Conservation (phyloP, 2,888 invertebrate genomes). For the Malacosoma neustria region DNA sequence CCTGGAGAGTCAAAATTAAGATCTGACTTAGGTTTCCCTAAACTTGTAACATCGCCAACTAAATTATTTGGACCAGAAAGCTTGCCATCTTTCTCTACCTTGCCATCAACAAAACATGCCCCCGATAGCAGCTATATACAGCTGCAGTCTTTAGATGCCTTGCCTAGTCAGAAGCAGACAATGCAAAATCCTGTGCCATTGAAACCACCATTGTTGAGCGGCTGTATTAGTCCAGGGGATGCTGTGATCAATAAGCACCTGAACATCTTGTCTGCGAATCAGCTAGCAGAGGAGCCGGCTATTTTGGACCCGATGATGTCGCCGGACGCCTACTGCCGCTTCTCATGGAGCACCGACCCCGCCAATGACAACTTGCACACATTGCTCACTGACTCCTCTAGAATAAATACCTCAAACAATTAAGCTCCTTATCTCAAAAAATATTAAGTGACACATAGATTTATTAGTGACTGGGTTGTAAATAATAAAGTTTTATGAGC, state of each 20-base stretch:
- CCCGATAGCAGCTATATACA: conserved; percentile 60
- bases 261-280: conserved; percentile 47
- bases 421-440: conserved; percentile 31
- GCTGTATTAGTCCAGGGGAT: conserved; percentile 58
- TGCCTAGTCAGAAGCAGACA: conserved; percentile 56
- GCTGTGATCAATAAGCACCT: conserved; percentile 61
- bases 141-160: conserved; percentile 53
- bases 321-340: conserved; percentile 66
- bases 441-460: conserved; percentile 36
- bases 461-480: conserved; percentile 52
- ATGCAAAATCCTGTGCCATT: conserved; percentile 41
- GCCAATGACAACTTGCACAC: conserved; percentile 62
- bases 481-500: conserved; percentile 47
- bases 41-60: conserved; percentile 40
- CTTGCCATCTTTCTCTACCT: conserved; percentile 60
- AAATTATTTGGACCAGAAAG: conserved; percentile 54
- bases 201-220: conserved; percentile 42
- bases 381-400: conserved; percentile 48
- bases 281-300: conserved; percentile 51
- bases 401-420: conserved; percentile 47
- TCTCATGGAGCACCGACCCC: conserved; percentile 68
- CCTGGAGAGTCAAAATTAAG: conserved; percentile 49
- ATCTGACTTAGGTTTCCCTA: conserved; percentile 47
- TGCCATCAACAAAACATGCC: conserved; percentile 48
- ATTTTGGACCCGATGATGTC: conserved; percentile 65